Base-by-base conservation (phyloP, 2,113 vertebrate species). In the Recurvirostra avosetta region DNA sequence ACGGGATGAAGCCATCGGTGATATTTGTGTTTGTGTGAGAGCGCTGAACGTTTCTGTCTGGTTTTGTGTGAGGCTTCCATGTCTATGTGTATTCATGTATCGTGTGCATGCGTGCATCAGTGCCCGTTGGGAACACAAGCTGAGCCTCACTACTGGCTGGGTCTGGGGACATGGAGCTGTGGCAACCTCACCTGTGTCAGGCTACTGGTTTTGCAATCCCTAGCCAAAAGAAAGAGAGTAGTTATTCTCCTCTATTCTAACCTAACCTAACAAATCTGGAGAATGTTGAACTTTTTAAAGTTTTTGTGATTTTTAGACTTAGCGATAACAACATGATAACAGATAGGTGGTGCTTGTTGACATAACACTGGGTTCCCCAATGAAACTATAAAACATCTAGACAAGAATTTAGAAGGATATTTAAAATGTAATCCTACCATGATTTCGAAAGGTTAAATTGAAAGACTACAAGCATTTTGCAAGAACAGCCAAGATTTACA, bases 1-100 rank as follows among this genome's bases (percentile, higher is more conserved):
- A 47, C 0, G 3, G 3, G 10, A 25, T 34, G 41, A 95, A 88
- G 26, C 9, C 8, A 15, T 13, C 67, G 12, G 12, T 77, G 43
- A 55, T 15, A 12, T 72, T 40, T 52, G 19, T 56, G 34, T 52
- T 67, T 32, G 11, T 61, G 27, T 26, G 25, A 88, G 21, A 88
- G 26, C 1, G 3, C 10, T 66, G 47, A 72, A 27, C 53, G 15
- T 58, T 76, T 77, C 43, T 73, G 30, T 6, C 15, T 52, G 19
- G 3, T 26, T 86, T 36, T 41, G 21, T 68, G 12, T 40, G n/a
- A 86, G 8, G 5, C 29, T 59, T 29, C 30, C 0, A 0, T 59
- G 53, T 25, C 38, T 38, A 2, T 34, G 8, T 34, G 4, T 41
- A 56, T 47, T 56, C 34, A n/a, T 21, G 25, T 30, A 12, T 17